A percentile compares a stretch with the other conserved stretches of the same genome.
phyloP scores from a whole-genome alignment of 92 coral and sea anemone species.

The Epizoanthus rinbou region DNA sequence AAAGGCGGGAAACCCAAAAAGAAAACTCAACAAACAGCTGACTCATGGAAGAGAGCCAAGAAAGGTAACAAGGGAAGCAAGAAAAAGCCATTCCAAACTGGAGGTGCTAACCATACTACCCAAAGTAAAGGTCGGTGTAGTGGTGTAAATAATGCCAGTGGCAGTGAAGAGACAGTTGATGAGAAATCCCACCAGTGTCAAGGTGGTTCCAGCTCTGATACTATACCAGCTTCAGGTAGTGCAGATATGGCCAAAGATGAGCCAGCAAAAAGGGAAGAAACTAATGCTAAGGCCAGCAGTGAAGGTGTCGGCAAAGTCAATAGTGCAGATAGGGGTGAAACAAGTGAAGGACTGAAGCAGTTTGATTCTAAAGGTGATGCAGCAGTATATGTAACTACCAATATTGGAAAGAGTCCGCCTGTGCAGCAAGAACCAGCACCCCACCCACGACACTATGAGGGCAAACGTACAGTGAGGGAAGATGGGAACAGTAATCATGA shows the following conservation, averaged over 20 bases:
- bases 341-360: background rate
- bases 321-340: background rate
- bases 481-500: background rate
- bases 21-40: conserved; percentile 26
- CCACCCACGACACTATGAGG: background rate
- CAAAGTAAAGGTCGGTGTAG: background rate
- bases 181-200: background rate
- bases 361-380: background rate
- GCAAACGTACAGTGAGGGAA: background rate
- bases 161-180: background rate
- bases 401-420: background rate
- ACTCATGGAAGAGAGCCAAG: conserved; percentile 27
- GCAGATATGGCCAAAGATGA: background rate
- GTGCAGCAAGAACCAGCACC: background rate
- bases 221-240: background rate
- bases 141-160: background rate
- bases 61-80: conserved; percentile 26
- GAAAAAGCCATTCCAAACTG: background rate
- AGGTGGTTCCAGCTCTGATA: background rate
- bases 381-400: background rate
- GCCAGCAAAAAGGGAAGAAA: background rate
- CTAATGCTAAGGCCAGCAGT: background rate
- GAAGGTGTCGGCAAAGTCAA: background rate
- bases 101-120: background rate
- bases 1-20: conserved; percentile 25